A percentile compares a stretch with the other conserved stretches of the same genome.
Conservation (phyloP, 2,888 invertebrate species). For the Drosophila incognita region DNA sequence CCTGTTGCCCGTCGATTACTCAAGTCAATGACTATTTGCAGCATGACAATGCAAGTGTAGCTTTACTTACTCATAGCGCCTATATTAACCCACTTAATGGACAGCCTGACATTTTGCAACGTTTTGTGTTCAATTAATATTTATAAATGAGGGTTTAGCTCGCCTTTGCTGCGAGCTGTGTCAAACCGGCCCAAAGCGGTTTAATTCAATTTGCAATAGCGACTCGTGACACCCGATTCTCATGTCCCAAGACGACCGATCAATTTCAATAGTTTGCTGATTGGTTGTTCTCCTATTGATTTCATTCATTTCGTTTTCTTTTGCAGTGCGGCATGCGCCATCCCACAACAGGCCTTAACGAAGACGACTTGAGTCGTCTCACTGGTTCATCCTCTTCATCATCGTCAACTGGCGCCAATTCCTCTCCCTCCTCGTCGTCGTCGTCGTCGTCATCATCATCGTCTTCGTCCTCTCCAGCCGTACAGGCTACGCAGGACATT, state of each 20-base stretch:
- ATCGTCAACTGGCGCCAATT: conserved; percentile 69
- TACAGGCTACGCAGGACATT: conserved; percentile 43
- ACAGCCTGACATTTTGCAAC: conserved; percentile 41
- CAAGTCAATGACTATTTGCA: neutral
- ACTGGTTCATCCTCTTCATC: conserved; percentile 85
- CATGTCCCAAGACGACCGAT: conserved; percentile 5
- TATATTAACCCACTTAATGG: conserved; percentile 51
- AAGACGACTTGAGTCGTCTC: conserved; percentile 86
- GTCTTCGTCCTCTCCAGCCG: conserved; percentile 55
- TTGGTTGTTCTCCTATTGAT: neutral
- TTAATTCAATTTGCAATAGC: neutral
- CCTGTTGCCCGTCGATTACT: conserved; percentile 1
- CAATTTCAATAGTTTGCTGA: conserved; percentile 9
- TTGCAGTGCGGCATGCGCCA: conserved; percentile 86
- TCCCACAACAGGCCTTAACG: conserved; percentile 85
- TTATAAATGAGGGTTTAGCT: conserved; percentile 7
- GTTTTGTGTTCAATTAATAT: conserved; percentile 24
- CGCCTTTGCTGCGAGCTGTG: neutral
- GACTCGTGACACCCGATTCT: conserved; percentile 47
- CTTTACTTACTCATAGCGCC: conserved; percentile 51
- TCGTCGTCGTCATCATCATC: conserved; percentile 58
- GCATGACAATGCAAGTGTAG: conserved; percentile 19
- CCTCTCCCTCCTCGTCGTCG: conserved; percentile 58
- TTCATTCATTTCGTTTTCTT: conserved; percentile 3
- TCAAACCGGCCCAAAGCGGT: neutral